Conservation (phyloP, 2,888 invertebrate genomes). For the Drosophila picticornis region DNA sequence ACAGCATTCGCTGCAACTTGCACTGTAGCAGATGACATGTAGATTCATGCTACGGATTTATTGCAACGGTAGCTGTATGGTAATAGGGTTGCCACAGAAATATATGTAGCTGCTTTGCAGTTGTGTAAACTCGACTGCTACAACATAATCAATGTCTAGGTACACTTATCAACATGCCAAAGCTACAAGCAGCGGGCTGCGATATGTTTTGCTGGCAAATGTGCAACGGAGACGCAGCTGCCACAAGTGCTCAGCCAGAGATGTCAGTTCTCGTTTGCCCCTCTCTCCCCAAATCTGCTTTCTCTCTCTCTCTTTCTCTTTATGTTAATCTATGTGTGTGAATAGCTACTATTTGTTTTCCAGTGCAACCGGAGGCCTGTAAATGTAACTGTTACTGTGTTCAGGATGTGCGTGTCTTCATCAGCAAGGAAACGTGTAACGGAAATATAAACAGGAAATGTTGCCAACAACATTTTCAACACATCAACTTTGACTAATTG, state of each 20-base stretch:
- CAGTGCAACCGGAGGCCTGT: constrained; percentile 15
- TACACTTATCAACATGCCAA: constrained; percentile 60
- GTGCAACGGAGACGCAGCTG: constrained; percentile 48
- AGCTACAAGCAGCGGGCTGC: constrained; percentile 52
- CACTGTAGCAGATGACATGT: constrained; percentile 44
- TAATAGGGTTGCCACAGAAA: constrained; percentile 25
- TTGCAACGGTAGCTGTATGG: constrained; percentile 35
- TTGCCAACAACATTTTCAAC: constrained; percentile 69
- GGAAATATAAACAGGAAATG: constrained; percentile 75
- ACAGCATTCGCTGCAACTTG: constrained; percentile 1
- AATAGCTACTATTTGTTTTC: constrained; percentile 6
- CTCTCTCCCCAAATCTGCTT: background rate
- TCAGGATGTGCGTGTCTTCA: constrained; percentile 66
- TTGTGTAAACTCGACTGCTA: constrained; percentile 45
- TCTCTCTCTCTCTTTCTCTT: background rate
- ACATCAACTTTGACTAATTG: constrained; percentile 65
- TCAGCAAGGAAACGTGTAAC: constrained; percentile 65
- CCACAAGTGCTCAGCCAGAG: constrained; percentile 21
- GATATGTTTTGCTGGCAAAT: constrained; percentile 7
- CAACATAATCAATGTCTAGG: constrained; percentile 72
- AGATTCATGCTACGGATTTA: constrained; percentile 53
- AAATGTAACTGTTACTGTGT: constrained; percentile 2
- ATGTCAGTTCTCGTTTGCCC: background rate
- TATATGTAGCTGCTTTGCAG: background rate
- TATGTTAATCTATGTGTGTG: constrained; percentile 32